Percentiles rank a stretch among this genome's conserved stretches.
Conservation (phyloP, 37 sponge, comb jelly and placozoan genomes). For the Diacarnus erythraeanus region DNA sequence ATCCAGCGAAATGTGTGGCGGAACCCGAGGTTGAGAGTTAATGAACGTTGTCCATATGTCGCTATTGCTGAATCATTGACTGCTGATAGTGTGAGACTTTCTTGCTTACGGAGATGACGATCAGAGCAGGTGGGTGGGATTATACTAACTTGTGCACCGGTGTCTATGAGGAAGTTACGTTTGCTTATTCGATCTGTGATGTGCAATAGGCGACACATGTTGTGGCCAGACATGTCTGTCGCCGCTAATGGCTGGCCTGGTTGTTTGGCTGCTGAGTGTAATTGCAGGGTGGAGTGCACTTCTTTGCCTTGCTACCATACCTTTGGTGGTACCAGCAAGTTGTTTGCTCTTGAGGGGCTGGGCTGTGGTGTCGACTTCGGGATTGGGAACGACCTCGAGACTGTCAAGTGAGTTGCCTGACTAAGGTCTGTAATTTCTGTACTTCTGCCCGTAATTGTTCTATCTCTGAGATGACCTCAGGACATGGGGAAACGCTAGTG, state of each 20-base stretch:
- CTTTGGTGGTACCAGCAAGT: slow-evolving; percentile 12
- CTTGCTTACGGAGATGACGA: background rate
- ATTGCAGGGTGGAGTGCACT: background rate
- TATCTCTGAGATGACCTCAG: background rate
- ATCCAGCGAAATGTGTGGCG: slow-evolving; percentile 59
- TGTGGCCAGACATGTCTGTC: slow-evolving; percentile 55
- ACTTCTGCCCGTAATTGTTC: slow-evolving; percentile 26
- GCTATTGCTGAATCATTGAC: slow-evolving; percentile 20
- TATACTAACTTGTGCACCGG: slow-evolving; percentile 25
- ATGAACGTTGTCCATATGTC: slow-evolving; percentile 31
- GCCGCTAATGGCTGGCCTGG: slow-evolving; percentile 50
- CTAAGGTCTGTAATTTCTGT: background rate
- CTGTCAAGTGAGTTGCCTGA: background rate
- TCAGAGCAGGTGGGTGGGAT: slow-evolving; percentile 18
- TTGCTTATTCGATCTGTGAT: slow-evolving; percentile 5
- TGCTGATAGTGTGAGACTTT: slow-evolving; percentile 13
- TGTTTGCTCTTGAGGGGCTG: background rate
- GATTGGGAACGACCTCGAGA: background rate
- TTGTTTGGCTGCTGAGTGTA: slow-evolving; percentile 10
- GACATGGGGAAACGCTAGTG: background rate
- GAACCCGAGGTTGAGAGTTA: slow-evolving; percentile 60
- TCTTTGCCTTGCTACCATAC: background rate
- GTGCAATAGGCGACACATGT: slow-evolving; percentile 46
- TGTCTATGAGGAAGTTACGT: slow-evolving; percentile 59
- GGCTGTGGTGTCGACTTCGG: background rate